A percentile compares a stretch with the other conserved stretches of the same genome.
These are phyloP conservation scores for Xiphorhynchus elegans DNA, from an alignment of 2,113 vertebrate species.

Conservation along the genomic window DNA sequence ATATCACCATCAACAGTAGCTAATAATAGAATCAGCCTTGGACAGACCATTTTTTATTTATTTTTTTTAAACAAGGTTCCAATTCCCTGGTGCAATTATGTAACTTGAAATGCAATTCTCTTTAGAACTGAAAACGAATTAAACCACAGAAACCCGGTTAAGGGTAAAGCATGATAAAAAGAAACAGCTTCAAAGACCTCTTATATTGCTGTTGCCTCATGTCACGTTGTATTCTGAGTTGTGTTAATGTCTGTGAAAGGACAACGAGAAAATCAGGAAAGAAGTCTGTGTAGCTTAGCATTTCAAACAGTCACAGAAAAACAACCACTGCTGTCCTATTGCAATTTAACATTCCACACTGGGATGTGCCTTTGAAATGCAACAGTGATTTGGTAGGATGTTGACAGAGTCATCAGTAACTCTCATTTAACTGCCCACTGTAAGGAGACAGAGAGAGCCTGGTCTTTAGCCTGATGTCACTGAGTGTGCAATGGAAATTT, in stretches of 20 bases:
- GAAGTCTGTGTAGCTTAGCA: background rate
- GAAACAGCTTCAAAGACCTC: constrained; percentile 61
- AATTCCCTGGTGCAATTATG: constrained; percentile 68
- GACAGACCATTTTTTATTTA: background rate
- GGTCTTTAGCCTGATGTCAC: background rate
- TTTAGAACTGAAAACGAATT: constrained; percentile 69
- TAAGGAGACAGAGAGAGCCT: background rate
- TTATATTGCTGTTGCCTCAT: constrained; percentile 57
- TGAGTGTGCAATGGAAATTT: background rate
- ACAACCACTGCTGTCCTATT: background rate
- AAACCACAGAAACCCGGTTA: constrained; percentile 65
- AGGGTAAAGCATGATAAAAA: constrained; percentile 66
- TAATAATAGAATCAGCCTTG: constrained; percentile 56
- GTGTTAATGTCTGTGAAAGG: constrained; percentile 29
- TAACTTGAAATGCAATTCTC: constrained; percentile 70
- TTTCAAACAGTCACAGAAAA: constrained; percentile 34
- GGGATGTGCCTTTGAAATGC: constrained; percentile 14
- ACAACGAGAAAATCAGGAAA: constrained; percentile 50
- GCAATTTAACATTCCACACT: background rate
- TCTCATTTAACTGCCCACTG: background rate
- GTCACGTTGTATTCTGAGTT: constrained; percentile 55
- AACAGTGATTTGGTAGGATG: background rate
- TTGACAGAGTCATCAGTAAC: constrained; percentile 2
- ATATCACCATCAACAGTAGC: background rate
- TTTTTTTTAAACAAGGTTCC: constrained; percentile 11